Conservation (phyloP, 2,113 vertebrate species). For the Nansenia antarctica region DNA sequence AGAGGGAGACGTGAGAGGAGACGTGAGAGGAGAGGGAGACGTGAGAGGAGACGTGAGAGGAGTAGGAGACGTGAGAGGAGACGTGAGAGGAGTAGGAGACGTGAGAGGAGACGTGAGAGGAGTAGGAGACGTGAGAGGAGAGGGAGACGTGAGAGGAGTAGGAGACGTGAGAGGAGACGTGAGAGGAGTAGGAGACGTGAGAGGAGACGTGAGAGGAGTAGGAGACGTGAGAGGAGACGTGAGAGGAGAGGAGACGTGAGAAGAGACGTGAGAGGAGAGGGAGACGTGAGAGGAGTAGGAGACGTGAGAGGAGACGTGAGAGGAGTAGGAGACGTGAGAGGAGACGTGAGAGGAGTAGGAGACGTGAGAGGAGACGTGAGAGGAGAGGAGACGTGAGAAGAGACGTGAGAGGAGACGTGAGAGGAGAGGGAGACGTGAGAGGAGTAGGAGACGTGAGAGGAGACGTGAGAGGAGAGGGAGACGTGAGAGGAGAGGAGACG, state of each 20-base stretch:
- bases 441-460: neutral
- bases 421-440: constrained; percentile 11
- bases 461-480: neutral
- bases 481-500: neutral
- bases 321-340: neutral
- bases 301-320: neutral
- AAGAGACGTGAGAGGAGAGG: constrained; percentile 4
- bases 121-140: too few species aligned
- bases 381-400: too few species aligned
- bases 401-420: constrained; percentile 19
- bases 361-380: constrained; percentile 41
- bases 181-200: too few species aligned
- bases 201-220: neutral
- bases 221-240: constrained; percentile 35
- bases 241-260: constrained; percentile 10
- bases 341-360: neutral
- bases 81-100: constrained; percentile 18
- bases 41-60: constrained; percentile 31
- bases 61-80: too few species aligned
- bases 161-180: neutral
- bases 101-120: neutral
- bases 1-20: neutral
- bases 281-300: constrained; percentile 2
- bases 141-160: neutral
- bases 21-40: constrained; percentile 15